Conservation (phyloP, 1,140 invertebrate species). For the honey bee (Apis mellifera) region DNA sequence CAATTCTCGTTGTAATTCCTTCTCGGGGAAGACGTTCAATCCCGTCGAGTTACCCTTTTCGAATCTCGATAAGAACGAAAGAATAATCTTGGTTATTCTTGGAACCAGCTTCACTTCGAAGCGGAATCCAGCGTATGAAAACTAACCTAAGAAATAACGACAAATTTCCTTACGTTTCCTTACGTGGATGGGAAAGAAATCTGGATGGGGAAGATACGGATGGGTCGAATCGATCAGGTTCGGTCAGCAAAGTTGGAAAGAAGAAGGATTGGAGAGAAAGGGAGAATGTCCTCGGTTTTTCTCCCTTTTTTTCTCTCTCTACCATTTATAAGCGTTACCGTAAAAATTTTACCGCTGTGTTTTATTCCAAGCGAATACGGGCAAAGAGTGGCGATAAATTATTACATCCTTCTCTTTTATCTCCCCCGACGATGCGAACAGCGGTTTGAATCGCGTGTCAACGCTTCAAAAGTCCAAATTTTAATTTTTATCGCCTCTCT, state of each 20-base stretch:
- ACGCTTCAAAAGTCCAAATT: background rate
- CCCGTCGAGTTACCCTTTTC: too few relatives aligned
- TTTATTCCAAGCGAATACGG: background rate
- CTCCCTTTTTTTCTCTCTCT: too few relatives aligned
- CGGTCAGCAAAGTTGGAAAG: background rate
- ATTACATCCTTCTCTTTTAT: background rate
- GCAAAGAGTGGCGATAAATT: background rate
- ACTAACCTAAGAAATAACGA: background rate
- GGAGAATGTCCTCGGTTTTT: background rate
- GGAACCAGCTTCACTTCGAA: background rate
- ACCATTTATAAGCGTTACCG: background rate
- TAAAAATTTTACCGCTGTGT: constrained; percentile 4
- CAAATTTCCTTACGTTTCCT: constrained; percentile 6
- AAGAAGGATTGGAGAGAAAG: background rate
- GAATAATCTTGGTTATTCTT: background rate
- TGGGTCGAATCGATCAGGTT: background rate
- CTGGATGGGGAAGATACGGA: background rate
- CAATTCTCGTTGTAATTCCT: too few relatives aligned
- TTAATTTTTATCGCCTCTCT: background rate
- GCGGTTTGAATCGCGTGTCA: background rate
- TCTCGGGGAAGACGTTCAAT: too few relatives aligned
- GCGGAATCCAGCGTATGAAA: background rate
- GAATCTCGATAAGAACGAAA: background rate
- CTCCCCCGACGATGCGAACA: background rate
- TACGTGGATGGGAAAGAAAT: background rate